These are phyloP conservation scores for Beroe forskalii DNA, from an alignment of 37 sponge, comb jelly and placozoan genomes.

Conservation along the genomic window DNA sequence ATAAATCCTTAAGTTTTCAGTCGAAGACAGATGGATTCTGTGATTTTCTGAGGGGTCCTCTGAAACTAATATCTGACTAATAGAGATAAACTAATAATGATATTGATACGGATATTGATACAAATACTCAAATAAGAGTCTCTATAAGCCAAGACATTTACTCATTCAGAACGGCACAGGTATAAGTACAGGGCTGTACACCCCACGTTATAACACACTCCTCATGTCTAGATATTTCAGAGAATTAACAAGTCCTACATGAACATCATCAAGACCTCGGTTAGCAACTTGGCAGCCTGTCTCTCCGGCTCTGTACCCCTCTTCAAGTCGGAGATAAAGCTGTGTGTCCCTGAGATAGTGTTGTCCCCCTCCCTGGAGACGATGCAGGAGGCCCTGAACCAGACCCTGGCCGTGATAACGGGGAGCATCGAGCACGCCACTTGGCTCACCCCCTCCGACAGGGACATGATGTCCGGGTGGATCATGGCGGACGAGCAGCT, in stretches of 20 bases:
- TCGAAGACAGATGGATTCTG: no score
- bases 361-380: conserved; percentile 15
- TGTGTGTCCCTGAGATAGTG: conserved; percentile 58
- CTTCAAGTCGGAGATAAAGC: conserved; percentile 44
- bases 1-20: no score
- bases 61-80: no score
- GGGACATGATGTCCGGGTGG: conserved; percentile 30
- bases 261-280: conserved; percentile 41
- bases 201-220: no score
- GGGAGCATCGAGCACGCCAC: conserved; percentile 49
- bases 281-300: conserved; percentile 9
- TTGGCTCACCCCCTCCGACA: background rate
- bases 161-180: no score
- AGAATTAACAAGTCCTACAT: conserved; percentile 58
- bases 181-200: no score
- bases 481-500: conserved; percentile 6
- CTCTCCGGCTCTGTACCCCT: background rate
- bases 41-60: no score
- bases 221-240: background rate
- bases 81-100: no score
- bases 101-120: no score
- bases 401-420: conserved; percentile 5
- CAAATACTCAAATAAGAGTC: no score
- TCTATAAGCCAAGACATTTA: no score
- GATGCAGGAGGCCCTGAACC: conserved; percentile 46